Conservation (phyloP, 2,888 invertebrate genomes). For the Hydrotaea cyrtoneurina region DNA sequence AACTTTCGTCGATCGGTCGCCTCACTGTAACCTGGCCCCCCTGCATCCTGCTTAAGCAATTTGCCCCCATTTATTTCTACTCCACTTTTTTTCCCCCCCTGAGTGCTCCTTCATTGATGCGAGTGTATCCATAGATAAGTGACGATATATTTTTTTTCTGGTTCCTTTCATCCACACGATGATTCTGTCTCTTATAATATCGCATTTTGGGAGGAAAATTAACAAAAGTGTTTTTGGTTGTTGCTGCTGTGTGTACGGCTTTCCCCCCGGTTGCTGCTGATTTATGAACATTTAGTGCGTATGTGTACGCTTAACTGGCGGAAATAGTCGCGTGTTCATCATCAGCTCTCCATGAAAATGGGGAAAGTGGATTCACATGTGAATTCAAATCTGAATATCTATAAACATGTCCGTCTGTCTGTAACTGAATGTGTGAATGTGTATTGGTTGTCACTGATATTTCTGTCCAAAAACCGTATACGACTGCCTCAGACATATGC, state of each 20-base stretch:
- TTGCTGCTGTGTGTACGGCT: too few relatives aligned
- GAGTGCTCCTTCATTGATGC: not conserved
- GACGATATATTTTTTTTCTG: not conserved
- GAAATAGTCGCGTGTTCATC: conserved; percentile 7
- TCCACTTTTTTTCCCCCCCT: too few relatives aligned
- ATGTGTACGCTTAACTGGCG: not conserved
- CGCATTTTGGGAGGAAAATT: not conserved
- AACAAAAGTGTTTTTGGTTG: not conserved
- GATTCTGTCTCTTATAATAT: not conserved
- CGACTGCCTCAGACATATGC: too few relatives aligned
- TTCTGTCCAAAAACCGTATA: not conserved
- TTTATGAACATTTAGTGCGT: not conserved
- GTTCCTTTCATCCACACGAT: not conserved
- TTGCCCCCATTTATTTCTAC: too few relatives aligned
- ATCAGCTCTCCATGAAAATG: not conserved
- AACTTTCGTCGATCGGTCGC: too few relatives aligned
- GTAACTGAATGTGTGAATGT: too few relatives aligned
- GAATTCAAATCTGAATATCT: not conserved
- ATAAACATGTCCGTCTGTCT: not conserved
- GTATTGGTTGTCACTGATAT: not conserved
- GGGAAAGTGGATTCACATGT: not conserved
- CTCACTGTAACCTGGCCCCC: too few relatives aligned
- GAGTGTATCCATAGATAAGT: not conserved
- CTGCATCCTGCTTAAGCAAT: too few relatives aligned
- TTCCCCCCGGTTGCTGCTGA: not conserved